Evolutionary conservation across 2,888 invertebrate species (phyloP).

Genomic region (Microctonus aethiopoides): DNA sequence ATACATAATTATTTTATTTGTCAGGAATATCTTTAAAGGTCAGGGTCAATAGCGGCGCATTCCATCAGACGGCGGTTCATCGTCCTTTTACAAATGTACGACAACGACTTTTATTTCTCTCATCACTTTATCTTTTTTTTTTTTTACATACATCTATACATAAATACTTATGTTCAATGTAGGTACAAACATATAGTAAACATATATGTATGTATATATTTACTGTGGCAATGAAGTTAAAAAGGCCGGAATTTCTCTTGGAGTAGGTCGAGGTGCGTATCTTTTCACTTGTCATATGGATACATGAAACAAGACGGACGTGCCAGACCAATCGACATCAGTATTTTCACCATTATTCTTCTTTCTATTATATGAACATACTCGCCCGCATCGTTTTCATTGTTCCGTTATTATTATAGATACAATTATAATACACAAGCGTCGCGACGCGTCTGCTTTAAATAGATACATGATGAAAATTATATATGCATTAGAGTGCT

Average conservation of each 20-base stretch:
- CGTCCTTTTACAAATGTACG: background rate
- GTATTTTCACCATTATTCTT: background rate
- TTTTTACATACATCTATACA: background rate
- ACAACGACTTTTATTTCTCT: slow-evolving; percentile 5
- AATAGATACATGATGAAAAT: too few species aligned
- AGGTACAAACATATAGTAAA: too few species aligned
- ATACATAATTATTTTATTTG: background rate
- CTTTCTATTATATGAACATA: background rate
- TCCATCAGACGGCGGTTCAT: slow-evolving; percentile 25
- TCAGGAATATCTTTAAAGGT: slow-evolving; percentile 6
- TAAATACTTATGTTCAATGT: background rate
- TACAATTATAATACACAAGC: too few species aligned
- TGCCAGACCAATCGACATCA: slow-evolving; percentile 4
- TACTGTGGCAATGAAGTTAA: background rate
- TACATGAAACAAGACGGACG: background rate
- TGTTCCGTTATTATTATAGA: slow-evolving; percentile 13
- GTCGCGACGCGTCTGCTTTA: background rate
- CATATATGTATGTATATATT: background rate
- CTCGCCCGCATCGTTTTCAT: background rate
- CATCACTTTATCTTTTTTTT: background rate
- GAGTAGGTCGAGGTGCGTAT: slow-evolving; percentile 24
- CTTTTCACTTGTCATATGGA: background rate
- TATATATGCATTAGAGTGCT: too few species aligned
- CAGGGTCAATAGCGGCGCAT: slow-evolving; percentile 22
- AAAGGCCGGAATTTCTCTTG: slow-evolving; percentile 22